Evolutionary conservation across 2,888 invertebrate species (phyloP).

Genomic region (Drosophila parthenogenetica): DNA sequence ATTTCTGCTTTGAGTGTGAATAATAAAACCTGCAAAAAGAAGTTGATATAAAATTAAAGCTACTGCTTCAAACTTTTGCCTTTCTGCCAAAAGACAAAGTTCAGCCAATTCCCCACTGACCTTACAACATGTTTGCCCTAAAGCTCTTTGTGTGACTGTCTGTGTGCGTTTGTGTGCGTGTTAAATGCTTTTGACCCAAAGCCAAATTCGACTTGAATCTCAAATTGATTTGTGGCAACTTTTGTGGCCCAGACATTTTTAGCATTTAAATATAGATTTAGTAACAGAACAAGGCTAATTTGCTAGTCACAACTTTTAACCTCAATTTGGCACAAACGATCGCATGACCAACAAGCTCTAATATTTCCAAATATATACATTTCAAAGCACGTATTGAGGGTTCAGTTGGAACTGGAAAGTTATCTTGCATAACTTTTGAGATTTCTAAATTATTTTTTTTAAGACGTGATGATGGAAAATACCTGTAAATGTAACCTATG

Average conservation of each 20-base stretch:
- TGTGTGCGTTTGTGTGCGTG: slow-evolving; percentile 25
- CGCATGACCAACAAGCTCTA: neutral
- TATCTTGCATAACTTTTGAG: neutral
- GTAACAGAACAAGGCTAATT: slow-evolving; percentile 31
- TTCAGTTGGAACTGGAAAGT: neutral
- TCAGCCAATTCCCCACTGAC: slow-evolving; percentile 57
- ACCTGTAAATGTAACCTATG: too few relatives aligned
- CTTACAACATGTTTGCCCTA: slow-evolving; percentile 45
- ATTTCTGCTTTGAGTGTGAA: slow-evolving; percentile 26
- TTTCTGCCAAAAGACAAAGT: slow-evolving; percentile 41
- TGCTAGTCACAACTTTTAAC: slow-evolving; percentile 21
- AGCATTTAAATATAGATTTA: slow-evolving; percentile 54
- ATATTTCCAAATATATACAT: neutral
- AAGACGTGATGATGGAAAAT: too few relatives aligned
- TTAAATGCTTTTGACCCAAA: slow-evolving; percentile 55
- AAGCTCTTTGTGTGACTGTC: slow-evolving; percentile 2
- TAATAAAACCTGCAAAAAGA: slow-evolving; percentile 35
- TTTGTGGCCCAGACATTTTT: slow-evolving; percentile 49
- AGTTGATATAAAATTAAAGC: slow-evolving; percentile 50
- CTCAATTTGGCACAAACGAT: neutral
- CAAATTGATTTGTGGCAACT: slow-evolving; percentile 58
- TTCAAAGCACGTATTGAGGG: slow-evolving; percentile 2
- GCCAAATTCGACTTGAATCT: slow-evolving; percentile 49
- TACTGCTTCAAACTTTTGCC: slow-evolving; percentile 61
- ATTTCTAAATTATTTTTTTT: too few relatives aligned